These are phyloP conservation scores for Ecliptopera silaceata DNA, from an alignment of 2,888 invertebrate species.

Conservation along the genomic window DNA sequence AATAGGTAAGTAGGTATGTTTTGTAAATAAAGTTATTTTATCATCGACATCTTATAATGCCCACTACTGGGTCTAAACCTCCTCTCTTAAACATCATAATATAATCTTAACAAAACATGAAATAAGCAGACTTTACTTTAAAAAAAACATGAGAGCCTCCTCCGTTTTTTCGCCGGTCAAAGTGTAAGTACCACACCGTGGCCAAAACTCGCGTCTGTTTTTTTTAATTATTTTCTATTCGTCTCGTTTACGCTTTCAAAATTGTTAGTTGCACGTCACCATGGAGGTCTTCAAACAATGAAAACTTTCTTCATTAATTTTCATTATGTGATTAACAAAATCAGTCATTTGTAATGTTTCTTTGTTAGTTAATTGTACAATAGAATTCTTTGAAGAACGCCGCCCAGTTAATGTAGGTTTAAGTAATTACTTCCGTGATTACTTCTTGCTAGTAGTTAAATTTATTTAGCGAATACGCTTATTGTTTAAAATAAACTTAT, in stretches of 20 bases:
- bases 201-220: no score
- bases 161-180: no score
- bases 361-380: constrained; percentile 39
- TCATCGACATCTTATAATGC: no score
- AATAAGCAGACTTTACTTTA: no score
- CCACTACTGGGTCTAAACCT: no score
- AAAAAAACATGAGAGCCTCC: no score
- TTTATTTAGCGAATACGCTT: constrained; percentile 22
- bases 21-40: no score
- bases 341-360: constrained; percentile 26
- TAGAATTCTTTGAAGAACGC: constrained; percentile 27
- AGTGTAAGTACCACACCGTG: no score
- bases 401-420: constrained; percentile 51
- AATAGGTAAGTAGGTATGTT: no score
- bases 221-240: not conserved
- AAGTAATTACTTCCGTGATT: constrained; percentile 44
- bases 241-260: no score
- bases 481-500: constrained; percentile 14
- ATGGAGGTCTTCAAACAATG: constrained; percentile 26
- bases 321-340: constrained; percentile 32
- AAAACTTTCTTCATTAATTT: constrained; percentile 33
- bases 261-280: constrained; percentile 3
- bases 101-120: no score
- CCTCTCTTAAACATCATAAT: no score
- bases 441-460: constrained; percentile 37